A percentile compares a stretch with the other conserved stretches of the same genome.
Conservation (phyloP, 2,888 invertebrate species). For the Gasteruption jaculator region DNA sequence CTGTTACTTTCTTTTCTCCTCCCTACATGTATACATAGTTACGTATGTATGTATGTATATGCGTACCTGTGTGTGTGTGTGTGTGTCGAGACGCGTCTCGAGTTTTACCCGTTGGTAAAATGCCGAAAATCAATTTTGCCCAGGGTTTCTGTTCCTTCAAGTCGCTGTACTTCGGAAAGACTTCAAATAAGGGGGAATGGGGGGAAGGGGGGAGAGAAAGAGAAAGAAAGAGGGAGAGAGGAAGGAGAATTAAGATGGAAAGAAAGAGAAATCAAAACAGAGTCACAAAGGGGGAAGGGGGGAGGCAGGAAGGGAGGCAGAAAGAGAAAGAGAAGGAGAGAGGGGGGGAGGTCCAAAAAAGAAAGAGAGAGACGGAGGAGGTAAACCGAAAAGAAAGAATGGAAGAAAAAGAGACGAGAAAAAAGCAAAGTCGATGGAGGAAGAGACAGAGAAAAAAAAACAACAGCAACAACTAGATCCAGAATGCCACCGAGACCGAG, state of each 20-base stretch:
- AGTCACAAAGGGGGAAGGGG: slow-evolving; percentile 9
- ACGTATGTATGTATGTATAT: too few relatives aligned
- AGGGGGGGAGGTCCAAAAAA: slow-evolving; percentile 11
- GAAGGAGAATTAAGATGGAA: too few relatives aligned
- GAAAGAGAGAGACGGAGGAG: slow-evolving; percentile 17
- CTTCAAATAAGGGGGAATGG: neutral
- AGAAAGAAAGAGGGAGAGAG: neutral
- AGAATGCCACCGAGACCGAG: too few relatives aligned
- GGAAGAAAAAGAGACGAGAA: neutral
- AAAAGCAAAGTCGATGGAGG: neutral
- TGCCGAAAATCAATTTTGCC: too few relatives aligned
- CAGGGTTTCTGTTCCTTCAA: too few relatives aligned
- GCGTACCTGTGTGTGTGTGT: too few relatives aligned
- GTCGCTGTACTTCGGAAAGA: too few relatives aligned
- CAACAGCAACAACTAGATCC: too few relatives aligned
- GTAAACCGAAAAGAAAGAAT: slow-evolving; percentile 8
- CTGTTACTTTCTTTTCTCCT: too few relatives aligned
- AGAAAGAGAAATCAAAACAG: slow-evolving; percentile 16
- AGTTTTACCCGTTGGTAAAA: too few relatives aligned
- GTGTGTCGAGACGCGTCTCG: too few relatives aligned
- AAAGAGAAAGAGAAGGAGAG: slow-evolving; percentile 15
- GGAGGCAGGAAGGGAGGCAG: slow-evolving; percentile 12
- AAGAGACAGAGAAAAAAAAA: neutral
- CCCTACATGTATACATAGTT: too few relatives aligned
- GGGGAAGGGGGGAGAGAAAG: neutral